phyloP scores from a whole-genome alignment of 2,888 invertebrate genomes.

The Cheilosia vernalis region DNA sequence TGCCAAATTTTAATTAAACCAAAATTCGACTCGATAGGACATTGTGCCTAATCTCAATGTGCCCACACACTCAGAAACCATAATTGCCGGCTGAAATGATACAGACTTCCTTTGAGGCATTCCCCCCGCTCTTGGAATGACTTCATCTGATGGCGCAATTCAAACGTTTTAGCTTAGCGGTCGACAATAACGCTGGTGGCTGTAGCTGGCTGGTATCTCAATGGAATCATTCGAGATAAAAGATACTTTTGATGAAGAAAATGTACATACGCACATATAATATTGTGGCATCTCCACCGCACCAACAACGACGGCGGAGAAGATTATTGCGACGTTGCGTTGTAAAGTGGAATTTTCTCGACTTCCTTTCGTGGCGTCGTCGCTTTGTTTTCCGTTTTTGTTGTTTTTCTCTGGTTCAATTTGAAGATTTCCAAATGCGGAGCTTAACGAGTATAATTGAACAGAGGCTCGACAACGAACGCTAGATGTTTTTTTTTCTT shows the following conservation, averaged over 20 bases:
- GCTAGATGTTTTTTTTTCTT: too few relatives aligned
- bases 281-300: constrained; percentile 9
- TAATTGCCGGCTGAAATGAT: constrained; percentile 46
- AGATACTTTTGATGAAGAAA: constrained; percentile 43
- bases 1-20: too few relatives aligned
- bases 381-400: constrained; percentile 15
- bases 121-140: constrained; percentile 14
- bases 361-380: constrained; percentile 51
- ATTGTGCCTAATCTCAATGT: constrained; percentile 11
- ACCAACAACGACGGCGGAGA: constrained; percentile 1
- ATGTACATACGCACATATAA: not conserved
- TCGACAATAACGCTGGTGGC: constrained; percentile 8
- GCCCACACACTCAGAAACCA: constrained; percentile 24
- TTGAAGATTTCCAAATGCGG: constrained; percentile 43
- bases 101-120: constrained; percentile 41
- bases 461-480: constrained; percentile 46
- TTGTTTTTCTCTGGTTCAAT: constrained; percentile 14
- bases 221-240: constrained; percentile 49
- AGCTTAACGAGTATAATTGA: constrained; percentile 65
- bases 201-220: constrained; percentile 20
- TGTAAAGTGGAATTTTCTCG: constrained; percentile 47
- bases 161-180: constrained; percentile 33
- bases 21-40: not conserved
- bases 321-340: constrained; percentile 59
- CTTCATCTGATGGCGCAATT: constrained; percentile 36